Evolutionary conservation across 2,888 invertebrate species (phyloP), one percentile per base, ranked within the genome.

Genomic region (Odontomyia ornata): DNA sequence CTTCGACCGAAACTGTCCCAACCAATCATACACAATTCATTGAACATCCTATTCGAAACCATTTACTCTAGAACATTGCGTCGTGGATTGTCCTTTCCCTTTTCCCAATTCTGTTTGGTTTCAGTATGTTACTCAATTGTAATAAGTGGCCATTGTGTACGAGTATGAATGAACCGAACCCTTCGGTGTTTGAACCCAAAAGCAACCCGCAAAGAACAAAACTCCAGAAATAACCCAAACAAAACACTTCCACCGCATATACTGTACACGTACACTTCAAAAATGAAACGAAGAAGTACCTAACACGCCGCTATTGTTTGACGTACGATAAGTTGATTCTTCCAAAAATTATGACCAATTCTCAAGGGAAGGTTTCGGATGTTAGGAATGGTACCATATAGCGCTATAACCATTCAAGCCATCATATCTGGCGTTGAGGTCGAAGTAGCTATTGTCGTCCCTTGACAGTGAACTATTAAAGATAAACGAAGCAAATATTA

Each of bases 111-210:
- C 65, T n/a, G 65, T 65, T 52, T 21, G 65, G 65, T 13, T 25
- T 69, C 65, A 43, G 9, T 9, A 47, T 69, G 47, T 69, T 69
- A 47, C 30, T 46, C 69, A 69, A 69, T 69, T 69, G 69, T 69
- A 69, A 69, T 69, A 69, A 69, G 69, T 69, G 69, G 69, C 46
- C 69, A 69, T 69, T 69, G 65, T 65, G 69, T 69, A 36, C 21
- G 52, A 52, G 11, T 47, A n/a, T n/a, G n/a, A n/a, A n/a, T n/a
- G n/a, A n/a, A n/a, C n/a, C n/a, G 47, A 69, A 47, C 69, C 69
- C 69, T 69, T 69, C 46, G 69, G 46, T 69, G 25, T 47, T 21
- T 46, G 47, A 46, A 69, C 69, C 46, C 46, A 25, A 67, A n/a
- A 60, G 23, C 21, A 13, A 60, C 13, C 60, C 5, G 23, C 52